Evolutionary conservation across 2,888 invertebrate genomes (phyloP), one percentile per base, ranked within the genome.

Genomic region (Ichneumoninae sp.): DNA sequence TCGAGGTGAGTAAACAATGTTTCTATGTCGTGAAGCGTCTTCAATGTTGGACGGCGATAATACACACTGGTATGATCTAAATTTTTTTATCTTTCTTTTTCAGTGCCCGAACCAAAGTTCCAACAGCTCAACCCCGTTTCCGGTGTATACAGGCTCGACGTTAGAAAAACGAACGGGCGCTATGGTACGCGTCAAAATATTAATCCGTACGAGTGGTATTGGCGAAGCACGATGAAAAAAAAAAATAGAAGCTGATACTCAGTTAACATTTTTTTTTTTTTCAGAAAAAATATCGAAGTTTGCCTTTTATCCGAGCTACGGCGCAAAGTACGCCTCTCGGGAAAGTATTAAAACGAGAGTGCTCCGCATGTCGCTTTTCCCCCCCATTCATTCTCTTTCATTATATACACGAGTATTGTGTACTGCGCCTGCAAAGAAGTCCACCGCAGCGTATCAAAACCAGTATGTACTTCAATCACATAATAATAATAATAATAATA

Each of bases 181-280:
- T 8, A 70, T 57, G 36, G 40, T 22, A 33, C 22, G 13, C 71
- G 57, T 71, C 16, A 57, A 44, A 60, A 60, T 40, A 60, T 60
- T 60, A 40, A 44, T 57, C 30, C 70, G 19, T 3, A 1, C 22
- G 40, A 54, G 8, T 44, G 22, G 19, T 22, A 36, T n/a, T 26
- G n/a, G 26, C 3, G 26, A n/a, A 13, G 26, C 40, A 72, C 57
- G 72, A 19, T 57, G 26, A 6, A 36, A 54, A 62, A 16, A 30
- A 26, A 40, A 40, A 2, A 47, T 47, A 16, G 10, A 30, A 36
- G 26, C 7, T 30, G 36, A 62, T 62, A 3, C 1, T 40, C 10
- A 10, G 40, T 40, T 3, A 36, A n/a, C 0, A n/a, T 33, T 33
- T n/a, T 62, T 62, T 19, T 19, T 19, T 19, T 36, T 36, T 62